Evolutionary conservation across 2,113 vertebrate genomes (phyloP).

Genomic region (Aphyosemion australe): DNA sequence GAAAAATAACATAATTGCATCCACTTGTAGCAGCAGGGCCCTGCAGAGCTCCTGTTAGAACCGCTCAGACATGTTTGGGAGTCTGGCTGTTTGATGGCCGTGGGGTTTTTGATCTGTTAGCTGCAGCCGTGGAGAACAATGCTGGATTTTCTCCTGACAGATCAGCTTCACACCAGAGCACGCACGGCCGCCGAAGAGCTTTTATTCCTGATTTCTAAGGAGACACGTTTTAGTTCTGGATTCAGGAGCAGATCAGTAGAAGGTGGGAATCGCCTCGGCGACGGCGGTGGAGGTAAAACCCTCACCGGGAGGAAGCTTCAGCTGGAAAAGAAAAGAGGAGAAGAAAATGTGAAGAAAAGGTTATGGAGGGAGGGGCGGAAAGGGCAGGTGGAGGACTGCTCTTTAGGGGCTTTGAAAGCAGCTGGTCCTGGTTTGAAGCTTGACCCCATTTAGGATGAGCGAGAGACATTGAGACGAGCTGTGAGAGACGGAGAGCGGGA

Average conservation of each 20-base stretch:
- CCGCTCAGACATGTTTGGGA: neutral
- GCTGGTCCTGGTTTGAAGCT: slow-evolving; percentile 72
- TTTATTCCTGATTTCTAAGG: neutral
- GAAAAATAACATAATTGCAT: slow-evolving; percentile 17
- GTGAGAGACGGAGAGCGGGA: slow-evolving; percentile 16
- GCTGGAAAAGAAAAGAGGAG: slow-evolving; percentile 19
- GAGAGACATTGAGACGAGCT: slow-evolving; percentile 48
- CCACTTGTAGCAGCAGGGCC: neutral
- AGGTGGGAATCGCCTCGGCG: too few relatives aligned
- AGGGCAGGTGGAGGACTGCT: slow-evolving; percentile 72
- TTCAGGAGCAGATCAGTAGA: too few relatives aligned
- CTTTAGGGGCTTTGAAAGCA: slow-evolving; percentile 81
- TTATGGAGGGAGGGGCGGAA: slow-evolving; percentile 53
- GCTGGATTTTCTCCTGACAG: neutral
- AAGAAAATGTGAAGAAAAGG: slow-evolving; percentile 47
- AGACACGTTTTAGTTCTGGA: too few relatives aligned
- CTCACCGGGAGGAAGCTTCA: neutral
- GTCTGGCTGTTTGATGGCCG: neutral
- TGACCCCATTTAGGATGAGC: slow-evolving; percentile 82
- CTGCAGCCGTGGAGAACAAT: neutral
- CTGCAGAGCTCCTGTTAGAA: neutral
- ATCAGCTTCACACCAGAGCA: neutral
- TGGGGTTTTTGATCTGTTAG: neutral
- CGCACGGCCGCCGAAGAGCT: neutral
- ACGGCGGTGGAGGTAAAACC: neutral